A percentile compares a stretch with the other conserved stretches of the same genome.
Conservation (phyloP, 2,113 vertebrate species). For the Piaya cayana region DNA sequence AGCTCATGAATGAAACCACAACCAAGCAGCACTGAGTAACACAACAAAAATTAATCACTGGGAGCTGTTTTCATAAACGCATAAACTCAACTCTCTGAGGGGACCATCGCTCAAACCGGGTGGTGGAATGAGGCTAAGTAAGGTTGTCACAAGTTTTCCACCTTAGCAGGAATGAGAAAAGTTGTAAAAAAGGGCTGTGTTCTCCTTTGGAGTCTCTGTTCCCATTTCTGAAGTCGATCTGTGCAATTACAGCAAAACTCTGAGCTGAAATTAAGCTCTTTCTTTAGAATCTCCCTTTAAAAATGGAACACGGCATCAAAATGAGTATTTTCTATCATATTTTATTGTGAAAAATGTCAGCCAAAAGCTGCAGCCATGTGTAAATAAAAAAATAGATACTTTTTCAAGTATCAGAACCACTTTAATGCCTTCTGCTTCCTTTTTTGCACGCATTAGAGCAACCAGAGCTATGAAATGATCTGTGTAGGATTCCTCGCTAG, state of each 20-base stretch:
- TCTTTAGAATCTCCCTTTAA: slow-evolving; percentile 6
- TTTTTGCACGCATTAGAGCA: slow-evolving; percentile 25
- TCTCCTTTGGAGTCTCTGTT: neutral
- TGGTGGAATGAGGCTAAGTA: neutral
- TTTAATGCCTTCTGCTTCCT: slow-evolving; percentile 20
- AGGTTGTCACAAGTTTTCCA: neutral
- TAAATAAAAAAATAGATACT: slow-evolving; percentile 13
- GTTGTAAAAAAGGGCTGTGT: neutral
- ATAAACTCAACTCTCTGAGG: neutral
- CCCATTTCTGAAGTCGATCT: neutral
- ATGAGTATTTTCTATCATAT: neutral
- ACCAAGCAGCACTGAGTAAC: neutral
- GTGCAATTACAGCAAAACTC: neutral
- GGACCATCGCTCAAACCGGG: neutral
- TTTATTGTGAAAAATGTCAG: slow-evolving; percentile 33
- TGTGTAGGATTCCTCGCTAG: neutral
- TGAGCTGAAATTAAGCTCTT: neutral
- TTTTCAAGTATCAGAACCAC: slow-evolving; percentile 6
- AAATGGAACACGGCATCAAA: neutral
- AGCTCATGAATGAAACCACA: slow-evolving; percentile 37
- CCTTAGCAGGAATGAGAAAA: neutral
- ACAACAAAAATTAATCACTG: slow-evolving; percentile 19
- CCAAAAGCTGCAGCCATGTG: neutral
- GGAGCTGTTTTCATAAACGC: neutral
- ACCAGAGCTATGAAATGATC: neutral